phyloP scores from a whole-genome alignment of 2,113 vertebrate species.

The Oenanthe oenanthe region DNA sequence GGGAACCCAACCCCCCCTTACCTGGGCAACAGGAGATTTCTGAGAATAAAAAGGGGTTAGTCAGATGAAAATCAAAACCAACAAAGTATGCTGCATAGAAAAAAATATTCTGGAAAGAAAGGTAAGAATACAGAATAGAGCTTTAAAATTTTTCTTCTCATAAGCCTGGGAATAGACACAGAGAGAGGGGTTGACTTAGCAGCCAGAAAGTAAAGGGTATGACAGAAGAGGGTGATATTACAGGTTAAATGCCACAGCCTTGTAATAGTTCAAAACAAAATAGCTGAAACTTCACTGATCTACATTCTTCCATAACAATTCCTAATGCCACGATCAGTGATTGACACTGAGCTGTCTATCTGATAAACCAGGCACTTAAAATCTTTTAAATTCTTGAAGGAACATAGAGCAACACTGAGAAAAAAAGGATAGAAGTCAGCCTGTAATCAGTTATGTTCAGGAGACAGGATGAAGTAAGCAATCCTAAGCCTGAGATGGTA shows the following conservation, averaged over 20 bases:
- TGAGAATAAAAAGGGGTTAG: neutral
- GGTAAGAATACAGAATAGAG: neutral
- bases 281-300: neutral
- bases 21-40: neutral
- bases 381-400: neutral
- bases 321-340: neutral
- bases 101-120: neutral
- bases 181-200: neutral
- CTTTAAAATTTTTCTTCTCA: neutral
- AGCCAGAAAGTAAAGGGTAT: neutral
- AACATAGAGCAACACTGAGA: neutral
- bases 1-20: rapidly evolving
- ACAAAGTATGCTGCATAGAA: neutral
- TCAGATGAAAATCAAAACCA: neutral
- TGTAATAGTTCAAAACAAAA: neutral
- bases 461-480: neutral
- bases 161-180: neutral
- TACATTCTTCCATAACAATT: neutral
- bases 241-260: neutral
- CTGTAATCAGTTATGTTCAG: neutral
- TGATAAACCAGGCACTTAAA: neutral
- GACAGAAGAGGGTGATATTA: neutral
- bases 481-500: neutral
- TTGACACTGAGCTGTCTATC: rapidly evolving
- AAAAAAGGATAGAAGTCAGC: neutral